Evolutionary conservation across 1,140 invertebrate species (phyloP), one percentile per base, ranked within the genome.

Genomic region (Ips nitidus): DNA sequence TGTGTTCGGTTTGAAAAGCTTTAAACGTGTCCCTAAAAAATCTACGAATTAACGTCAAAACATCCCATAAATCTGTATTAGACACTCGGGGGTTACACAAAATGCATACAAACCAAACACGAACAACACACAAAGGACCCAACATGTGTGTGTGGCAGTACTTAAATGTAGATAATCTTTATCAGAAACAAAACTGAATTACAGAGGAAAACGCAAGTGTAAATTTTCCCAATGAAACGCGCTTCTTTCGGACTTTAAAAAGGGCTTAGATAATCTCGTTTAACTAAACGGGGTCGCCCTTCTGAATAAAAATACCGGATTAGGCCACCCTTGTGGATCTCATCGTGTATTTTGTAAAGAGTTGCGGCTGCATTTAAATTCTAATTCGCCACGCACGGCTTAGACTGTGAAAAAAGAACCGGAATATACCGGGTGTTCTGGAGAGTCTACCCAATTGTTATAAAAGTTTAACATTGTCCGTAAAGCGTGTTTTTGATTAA

Each of bases 231-330:
- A 36, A 55, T 6, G 37, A 4, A 55, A 55, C 22, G 22, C 22
- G 22, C 22, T 22, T 22, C 22, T 22, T 55, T 55, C 37, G 52
- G 37, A 38, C 52, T 22, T 55, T 38, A 55, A 55, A 55, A 37
- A 36, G 52, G 52, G 52, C 52, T 55, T 38, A 55, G 8, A 55
- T 37, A 55, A n/a, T 36, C 7, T 36, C 8, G 52, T 55, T 55
- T 55, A 55, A 36, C 52, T 36, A 55, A 37, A 55, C 7, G 37
- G 5, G 52, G 5, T 55, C 8, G 8, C 52, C 22, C 22, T 38
- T 37, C 52, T 7, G 52, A 55, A 55, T 55, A 36, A 55, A 55
- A 55, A 55, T 55, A 37, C 52, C 8, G 52, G 52, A 55, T 55
- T 55, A 55, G 52, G n/a, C 52, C 52, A 55, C 52, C 52, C 52